Conservation (phyloP, 30 jellyfish, hydroid and myxozoan species). For the Morbakka virulenta region DNA sequence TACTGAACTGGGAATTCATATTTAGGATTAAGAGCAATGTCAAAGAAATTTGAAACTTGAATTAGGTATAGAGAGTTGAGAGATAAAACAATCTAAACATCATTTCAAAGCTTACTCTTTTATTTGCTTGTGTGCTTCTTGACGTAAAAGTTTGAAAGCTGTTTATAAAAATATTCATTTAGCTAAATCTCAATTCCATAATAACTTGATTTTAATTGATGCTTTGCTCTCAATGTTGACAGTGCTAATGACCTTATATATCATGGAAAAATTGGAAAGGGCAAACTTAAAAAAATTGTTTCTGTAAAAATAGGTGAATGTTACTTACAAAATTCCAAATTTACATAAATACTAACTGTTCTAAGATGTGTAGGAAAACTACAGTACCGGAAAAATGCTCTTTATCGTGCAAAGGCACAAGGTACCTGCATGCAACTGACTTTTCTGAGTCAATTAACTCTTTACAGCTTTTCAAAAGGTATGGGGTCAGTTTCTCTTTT, state of each 20-base stretch:
- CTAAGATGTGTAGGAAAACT: slow-evolving; percentile 2
- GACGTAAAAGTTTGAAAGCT: slow-evolving; percentile 19
- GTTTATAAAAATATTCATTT: background rate
- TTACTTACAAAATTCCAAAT: slow-evolving; percentile 20
- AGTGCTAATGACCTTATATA: slow-evolving; percentile 16
- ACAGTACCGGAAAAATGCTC: slow-evolving; percentile 36
- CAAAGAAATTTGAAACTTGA: slow-evolving; percentile 24
- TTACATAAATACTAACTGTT: slow-evolving; percentile 32
- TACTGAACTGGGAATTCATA: slow-evolving; percentile 30
- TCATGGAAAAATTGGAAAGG: slow-evolving; percentile 9
- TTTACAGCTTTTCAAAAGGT: slow-evolving; percentile 33
- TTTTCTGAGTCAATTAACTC: slow-evolving; percentile 14
- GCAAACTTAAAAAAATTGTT: slow-evolving; percentile 23
- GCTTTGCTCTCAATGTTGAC: too few species aligned
- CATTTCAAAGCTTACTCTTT: slow-evolving; percentile 4
- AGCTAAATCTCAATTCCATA: too few species aligned
- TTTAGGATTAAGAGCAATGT: slow-evolving; percentile 22
- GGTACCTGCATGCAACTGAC: slow-evolving; percentile 50
- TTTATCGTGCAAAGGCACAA: slow-evolving; percentile 29
- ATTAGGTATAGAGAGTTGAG: background rate
- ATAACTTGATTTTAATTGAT: too few species aligned
- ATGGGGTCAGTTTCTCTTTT: slow-evolving; percentile 41
- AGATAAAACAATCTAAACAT: slow-evolving; percentile 3
- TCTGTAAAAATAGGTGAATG: slow-evolving; percentile 33
- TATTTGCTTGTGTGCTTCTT: slow-evolving; percentile 15